phyloP scores from a whole-genome alignment of 1,140 invertebrate species.

The Drosophila equinoxialis region DNA sequence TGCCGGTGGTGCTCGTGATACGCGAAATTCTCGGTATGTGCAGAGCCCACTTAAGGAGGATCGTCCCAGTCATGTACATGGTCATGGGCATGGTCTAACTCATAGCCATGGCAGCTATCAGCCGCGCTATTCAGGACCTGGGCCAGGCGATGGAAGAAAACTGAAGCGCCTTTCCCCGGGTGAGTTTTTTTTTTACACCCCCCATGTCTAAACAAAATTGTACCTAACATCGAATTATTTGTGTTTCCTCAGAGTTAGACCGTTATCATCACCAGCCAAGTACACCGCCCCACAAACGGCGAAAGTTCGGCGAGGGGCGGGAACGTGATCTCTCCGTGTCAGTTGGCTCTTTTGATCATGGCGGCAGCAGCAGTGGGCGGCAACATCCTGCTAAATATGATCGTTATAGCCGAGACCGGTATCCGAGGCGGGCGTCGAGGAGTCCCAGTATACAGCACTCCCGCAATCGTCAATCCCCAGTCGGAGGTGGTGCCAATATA shows the following conservation, averaged over 20 bases:
- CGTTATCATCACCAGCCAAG: conserved; percentile 73
- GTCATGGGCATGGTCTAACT: conserved; percentile 38
- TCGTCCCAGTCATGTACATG: conserved; percentile 55
- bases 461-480: conserved; percentile 63
- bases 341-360: conserved; percentile 54
- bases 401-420: conserved; percentile 72
- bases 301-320: conserved; percentile 70
- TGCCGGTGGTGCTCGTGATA: conserved; percentile 39
- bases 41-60: conserved; percentile 72
- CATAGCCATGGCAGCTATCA: conserved; percentile 55
- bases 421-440: conserved; percentile 65
- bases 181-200: conserved; percentile 18
- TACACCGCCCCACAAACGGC: conserved; percentile 75
- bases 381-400: conserved; percentile 73
- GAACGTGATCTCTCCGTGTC: conserved; percentile 57
- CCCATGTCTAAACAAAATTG: not conserved
- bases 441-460: conserved; percentile 74
- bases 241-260: conserved; percentile 50
- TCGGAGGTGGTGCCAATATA: conserved; percentile 28
- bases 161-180: conserved; percentile 65
- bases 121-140: conserved; percentile 51
- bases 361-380: conserved; percentile 28
- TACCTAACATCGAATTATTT: not conserved
- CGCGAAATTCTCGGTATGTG: conserved; percentile 65
- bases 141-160: conserved; percentile 52